Evolutionary conservation across 2,113 vertebrate species (phyloP).

Genomic region (Dendrocopos noguchii): DNA sequence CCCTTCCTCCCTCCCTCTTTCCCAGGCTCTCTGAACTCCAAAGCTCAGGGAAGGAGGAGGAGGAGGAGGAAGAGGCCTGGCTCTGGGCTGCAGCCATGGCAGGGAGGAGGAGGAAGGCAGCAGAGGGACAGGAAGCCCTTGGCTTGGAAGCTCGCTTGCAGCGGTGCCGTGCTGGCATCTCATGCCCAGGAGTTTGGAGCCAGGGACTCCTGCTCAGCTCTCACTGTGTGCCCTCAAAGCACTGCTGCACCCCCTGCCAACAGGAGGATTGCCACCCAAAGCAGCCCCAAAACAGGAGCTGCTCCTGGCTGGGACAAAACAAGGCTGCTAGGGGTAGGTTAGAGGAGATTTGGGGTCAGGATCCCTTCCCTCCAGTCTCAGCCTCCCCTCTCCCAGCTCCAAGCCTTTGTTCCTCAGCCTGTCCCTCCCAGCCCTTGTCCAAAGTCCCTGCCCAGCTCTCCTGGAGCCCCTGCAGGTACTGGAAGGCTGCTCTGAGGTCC

Average conservation of each 20-base stretch:
- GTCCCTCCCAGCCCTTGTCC: too few species aligned
- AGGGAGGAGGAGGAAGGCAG: background rate
- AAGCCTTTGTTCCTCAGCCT: too few species aligned
- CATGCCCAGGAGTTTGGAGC: background rate
- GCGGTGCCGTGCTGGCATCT: background rate
- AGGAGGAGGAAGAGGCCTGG: background rate
- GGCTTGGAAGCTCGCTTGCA: background rate
- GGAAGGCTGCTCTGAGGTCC: too few species aligned
- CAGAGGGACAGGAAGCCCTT: background rate
- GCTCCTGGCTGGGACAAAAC: background rate
- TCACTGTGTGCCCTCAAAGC: background rate
- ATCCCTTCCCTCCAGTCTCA: background rate
- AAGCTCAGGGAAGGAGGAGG: background rate
- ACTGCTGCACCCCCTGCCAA: background rate
- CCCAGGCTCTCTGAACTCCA: constrained; percentile 48
- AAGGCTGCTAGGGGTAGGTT: background rate
- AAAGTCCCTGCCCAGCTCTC: too few species aligned
- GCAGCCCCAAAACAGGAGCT: background rate
- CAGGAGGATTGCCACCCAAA: background rate
- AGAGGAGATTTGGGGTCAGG: background rate
- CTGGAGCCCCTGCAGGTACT: too few species aligned
- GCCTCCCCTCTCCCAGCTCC: too few species aligned
- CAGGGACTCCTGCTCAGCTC: background rate
- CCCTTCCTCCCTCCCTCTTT: background rate
- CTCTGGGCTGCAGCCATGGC: constrained; percentile 30